Conservation (phyloP, 1,140 invertebrate species). For the Drosophila malerkotliana region DNA sequence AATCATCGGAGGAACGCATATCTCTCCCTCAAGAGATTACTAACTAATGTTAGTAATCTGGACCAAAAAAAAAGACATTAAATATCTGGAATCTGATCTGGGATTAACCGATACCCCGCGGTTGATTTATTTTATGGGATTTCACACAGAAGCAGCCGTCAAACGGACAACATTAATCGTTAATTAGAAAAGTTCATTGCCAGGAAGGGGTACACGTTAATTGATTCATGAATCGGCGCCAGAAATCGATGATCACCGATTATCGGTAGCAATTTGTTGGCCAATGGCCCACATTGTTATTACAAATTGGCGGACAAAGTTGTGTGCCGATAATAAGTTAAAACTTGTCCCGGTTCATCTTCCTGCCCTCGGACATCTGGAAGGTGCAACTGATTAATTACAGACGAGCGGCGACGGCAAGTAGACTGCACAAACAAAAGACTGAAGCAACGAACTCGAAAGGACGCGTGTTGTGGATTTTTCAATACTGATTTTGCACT, state of each 20-base stretch:
- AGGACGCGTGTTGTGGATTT: constrained; percentile 25
- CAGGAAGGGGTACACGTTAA: constrained; percentile 23
- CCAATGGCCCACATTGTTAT: constrained; percentile 42
- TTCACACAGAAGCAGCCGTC: constrained; percentile 47
- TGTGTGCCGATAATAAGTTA: constrained; percentile 14
- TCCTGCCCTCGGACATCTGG: not conserved
- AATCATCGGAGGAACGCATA: not conserved
- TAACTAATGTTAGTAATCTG: constrained; percentile 18
- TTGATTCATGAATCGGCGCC: constrained; percentile 40
- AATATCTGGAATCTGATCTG: constrained; percentile 22
- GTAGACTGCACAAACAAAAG: constrained; percentile 60
- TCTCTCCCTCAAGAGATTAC: not conserved
- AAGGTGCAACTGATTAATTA: constrained; percentile 54
- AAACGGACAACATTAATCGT: constrained; percentile 33
- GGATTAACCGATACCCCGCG: constrained; percentile 6
- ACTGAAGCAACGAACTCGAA: constrained; percentile 75
- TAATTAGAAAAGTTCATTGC: constrained; percentile 41
- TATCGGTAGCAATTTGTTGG: constrained; percentile 51
- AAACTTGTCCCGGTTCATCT: constrained; percentile 2
- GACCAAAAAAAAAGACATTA: constrained; percentile 4
- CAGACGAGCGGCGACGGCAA: not conserved
- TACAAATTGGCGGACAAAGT: constrained; percentile 45
- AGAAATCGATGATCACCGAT: constrained; percentile 36
- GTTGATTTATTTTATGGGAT: constrained; percentile 28
- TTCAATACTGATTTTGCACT: constrained; percentile 22